Evolutionary conservation across 2,888 invertebrate species (phyloP).

Genomic region (Parthenolecanium corni): DNA sequence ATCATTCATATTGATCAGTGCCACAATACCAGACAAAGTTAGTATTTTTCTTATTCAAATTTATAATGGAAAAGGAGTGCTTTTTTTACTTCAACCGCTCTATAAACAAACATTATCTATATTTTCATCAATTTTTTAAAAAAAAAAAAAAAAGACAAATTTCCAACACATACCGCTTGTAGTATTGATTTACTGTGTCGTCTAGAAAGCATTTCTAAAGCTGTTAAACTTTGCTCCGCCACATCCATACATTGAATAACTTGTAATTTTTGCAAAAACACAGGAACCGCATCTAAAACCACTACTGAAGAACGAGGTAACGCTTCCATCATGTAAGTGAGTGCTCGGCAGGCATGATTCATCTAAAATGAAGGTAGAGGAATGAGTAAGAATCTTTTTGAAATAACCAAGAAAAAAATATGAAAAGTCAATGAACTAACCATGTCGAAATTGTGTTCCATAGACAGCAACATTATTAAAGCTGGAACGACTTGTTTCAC

Average conservation of each 20-base stretch:
- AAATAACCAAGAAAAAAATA: not conserved
- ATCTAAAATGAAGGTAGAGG: conserved; percentile 48
- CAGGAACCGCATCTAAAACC: conserved; percentile 93
- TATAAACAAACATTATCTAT: too few species aligned
- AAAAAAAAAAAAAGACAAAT: too few species aligned
- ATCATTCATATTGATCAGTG: too few species aligned
- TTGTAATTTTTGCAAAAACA: conserved; percentile 91
- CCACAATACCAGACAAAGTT: too few species aligned
- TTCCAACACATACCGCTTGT: conserved; percentile 61
- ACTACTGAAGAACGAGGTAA: conserved; percentile 90
- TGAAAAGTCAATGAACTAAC: conserved; percentile 40
- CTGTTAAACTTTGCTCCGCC: conserved; percentile 94
- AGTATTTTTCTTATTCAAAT: too few species aligned
- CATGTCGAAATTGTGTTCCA: conserved; percentile 99
- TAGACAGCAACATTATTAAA: conserved; percentile 77
- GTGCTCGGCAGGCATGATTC: conserved; percentile 96
- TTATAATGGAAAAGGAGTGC: too few species aligned
- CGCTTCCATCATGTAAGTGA: conserved; percentile 99
- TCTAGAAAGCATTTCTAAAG: conserved; percentile 90
- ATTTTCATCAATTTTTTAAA: too few species aligned
- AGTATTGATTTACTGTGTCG: conserved; percentile 93
- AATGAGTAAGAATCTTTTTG: conserved; percentile 11
- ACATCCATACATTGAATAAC: conserved; percentile 99
- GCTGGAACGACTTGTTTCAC: conserved; percentile 96
- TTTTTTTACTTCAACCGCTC: too few species aligned